Percentiles rank a stretch among this genome's conserved stretches.
phyloP scores from a whole-genome alignment of 2,113 vertebrate species.

The Trinectes maculatus region DNA sequence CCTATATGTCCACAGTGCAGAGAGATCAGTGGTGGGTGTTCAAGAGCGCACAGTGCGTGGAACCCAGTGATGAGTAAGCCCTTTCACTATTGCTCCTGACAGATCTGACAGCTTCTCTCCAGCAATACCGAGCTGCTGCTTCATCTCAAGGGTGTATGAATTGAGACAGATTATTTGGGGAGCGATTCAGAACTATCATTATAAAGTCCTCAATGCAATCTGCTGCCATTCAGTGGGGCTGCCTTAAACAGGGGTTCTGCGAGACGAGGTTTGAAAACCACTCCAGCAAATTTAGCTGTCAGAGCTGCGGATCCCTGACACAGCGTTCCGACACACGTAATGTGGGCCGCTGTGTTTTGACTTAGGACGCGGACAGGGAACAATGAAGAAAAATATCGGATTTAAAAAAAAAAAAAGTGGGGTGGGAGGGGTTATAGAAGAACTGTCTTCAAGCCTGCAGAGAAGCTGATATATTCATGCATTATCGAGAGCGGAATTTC shows the following conservation, averaged over 20 bases:
- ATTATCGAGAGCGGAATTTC: conserved; percentile 53
- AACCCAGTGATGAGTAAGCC: conserved; percentile 67
- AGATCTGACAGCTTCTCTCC: conserved; percentile 66
- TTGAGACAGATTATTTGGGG: conserved; percentile 68
- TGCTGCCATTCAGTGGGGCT: conserved; percentile 19
- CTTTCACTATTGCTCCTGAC: conserved; percentile 64
- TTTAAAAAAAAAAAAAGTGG: not conserved
- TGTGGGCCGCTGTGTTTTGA: not conserved
- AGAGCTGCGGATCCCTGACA: not conserved
- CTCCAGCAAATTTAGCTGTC: not conserved
- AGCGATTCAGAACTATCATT: conserved; percentile 59
- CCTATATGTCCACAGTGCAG: conserved; percentile 35
- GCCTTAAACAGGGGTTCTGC: conserved; percentile 21
- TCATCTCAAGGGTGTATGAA: conserved; percentile 69
- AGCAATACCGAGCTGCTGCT: conserved; percentile 44
- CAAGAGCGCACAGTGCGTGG: conserved; percentile 40
- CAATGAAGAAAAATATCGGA: conserved; percentile 2
- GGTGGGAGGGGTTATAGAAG: conserved; percentile 23
- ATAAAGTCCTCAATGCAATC: conserved; percentile 67
- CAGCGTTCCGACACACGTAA: not conserved
- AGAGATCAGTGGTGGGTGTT: conserved; percentile 38
- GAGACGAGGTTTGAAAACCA: conserved; percentile 7
- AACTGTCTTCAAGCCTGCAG: conserved; percentile 35
- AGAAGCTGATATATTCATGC: conserved; percentile 56
- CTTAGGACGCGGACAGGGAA: not conserved